Evolutionary conservation across 2,888 invertebrate genomes (phyloP).

Genomic region (Diabrotica balteata): DNA sequence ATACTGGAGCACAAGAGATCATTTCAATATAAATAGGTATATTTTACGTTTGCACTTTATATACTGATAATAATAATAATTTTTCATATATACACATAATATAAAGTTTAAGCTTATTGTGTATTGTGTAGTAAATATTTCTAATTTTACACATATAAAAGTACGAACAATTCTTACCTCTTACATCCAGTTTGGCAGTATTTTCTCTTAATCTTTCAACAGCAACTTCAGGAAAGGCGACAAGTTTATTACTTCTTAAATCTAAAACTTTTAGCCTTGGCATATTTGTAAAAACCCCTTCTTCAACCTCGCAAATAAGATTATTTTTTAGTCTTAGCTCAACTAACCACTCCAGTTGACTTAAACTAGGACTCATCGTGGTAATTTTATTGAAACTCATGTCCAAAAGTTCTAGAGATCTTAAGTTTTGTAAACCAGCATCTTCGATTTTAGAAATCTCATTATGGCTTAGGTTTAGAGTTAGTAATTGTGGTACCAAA

Average conservation of each 20-base stretch:
- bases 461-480: conserved; percentile 85
- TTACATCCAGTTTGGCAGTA: conserved; percentile 82
- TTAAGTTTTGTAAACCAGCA: conserved; percentile 75
- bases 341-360: conserved; percentile 84
- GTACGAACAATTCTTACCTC: conserved; percentile 66
- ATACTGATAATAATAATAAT: no score
- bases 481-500: conserved; percentile 78
- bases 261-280: conserved; percentile 82
- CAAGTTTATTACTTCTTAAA: conserved; percentile 77
- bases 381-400: conserved; percentile 80
- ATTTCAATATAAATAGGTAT: no score
- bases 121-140: background rate
- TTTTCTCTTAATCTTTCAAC: conserved; percentile 80
- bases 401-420: conserved; percentile 85
- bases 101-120: no score
- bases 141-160: background rate
- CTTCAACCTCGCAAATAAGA: conserved; percentile 79
- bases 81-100: no score
- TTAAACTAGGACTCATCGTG: conserved; percentile 72
- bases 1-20: no score
- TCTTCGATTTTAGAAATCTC: conserved; percentile 77
- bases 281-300: conserved; percentile 84
- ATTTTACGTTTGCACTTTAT: no score
- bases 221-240: conserved; percentile 74
- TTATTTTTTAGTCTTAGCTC: conserved; percentile 87